phyloP scores from a whole-genome alignment of 2,113 vertebrate genomes.

The Dascyllus trimaculatus region DNA sequence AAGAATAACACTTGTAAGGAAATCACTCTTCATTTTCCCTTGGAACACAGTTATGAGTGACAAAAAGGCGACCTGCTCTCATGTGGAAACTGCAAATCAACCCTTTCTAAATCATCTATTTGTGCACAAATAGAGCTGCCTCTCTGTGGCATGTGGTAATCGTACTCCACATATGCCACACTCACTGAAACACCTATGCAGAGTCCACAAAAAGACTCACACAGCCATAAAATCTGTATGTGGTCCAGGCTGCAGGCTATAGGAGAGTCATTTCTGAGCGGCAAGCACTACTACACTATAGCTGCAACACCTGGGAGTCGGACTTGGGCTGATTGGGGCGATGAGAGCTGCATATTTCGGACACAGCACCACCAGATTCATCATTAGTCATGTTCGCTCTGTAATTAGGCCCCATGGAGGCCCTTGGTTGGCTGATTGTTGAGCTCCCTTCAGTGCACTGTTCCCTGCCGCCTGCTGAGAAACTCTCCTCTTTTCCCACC shows the following conservation, averaged over 20 bases:
- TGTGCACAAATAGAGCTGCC: neutral
- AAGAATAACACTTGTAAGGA: no score
- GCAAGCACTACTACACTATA: neutral
- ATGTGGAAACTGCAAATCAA: conserved; percentile 1
- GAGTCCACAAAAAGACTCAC: neutral
- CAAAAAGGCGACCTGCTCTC: conserved; percentile 1
- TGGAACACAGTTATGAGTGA: conserved; percentile 14
- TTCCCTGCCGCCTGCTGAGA: conserved; percentile 56
- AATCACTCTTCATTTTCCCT: neutral
- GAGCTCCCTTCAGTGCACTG: conserved; percentile 21
- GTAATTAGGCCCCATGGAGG: conserved; percentile 73
- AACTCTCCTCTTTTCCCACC: conserved; percentile 46
- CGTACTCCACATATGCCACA: neutral
- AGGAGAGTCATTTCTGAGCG: conserved; percentile 6
- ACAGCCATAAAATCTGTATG: neutral
- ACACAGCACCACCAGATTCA: conserved; percentile 47
- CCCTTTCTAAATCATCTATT: neutral
- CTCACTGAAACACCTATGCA: neutral
- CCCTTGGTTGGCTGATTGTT: conserved; percentile 59
- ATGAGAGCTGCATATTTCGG: conserved; percentile 42
- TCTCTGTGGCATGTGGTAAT: conserved; percentile 13
- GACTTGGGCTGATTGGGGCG: conserved; percentile 34
- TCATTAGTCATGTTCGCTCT: conserved; percentile 54
- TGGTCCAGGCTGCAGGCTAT: conserved; percentile 7
- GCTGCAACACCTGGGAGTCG: conserved; percentile 21